Percentiles rank a stretch among this genome's conserved stretches.
These are phyloP conservation scores for Scophthalmus maximus DNA, from an alignment of 2,113 vertebrate genomes.

Conservation along the genomic window DNA sequence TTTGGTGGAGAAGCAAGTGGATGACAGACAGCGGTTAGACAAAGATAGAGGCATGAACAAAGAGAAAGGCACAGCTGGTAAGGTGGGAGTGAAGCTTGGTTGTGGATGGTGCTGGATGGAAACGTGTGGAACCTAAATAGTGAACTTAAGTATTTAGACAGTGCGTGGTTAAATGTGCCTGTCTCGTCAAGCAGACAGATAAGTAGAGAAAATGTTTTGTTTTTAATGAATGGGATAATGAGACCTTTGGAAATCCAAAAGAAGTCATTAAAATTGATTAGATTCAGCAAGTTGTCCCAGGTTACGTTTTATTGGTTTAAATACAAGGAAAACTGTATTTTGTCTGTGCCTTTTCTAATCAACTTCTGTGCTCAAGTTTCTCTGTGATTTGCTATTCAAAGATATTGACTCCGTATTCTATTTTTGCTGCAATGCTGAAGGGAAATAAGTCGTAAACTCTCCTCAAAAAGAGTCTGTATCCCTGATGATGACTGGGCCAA, in stretches of 20 bases:
- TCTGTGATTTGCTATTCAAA: conserved; percentile 27
- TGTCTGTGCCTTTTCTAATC: neutral
- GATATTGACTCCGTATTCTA: conserved; percentile 8
- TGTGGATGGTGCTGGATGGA: conserved; percentile 16
- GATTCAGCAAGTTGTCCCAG: conserved; percentile 10
- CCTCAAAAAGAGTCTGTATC: conserved; percentile 47
- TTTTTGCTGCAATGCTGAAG: conserved; percentile 29
- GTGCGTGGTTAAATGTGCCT: conserved; percentile 15
- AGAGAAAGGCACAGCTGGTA: conserved; percentile 35
- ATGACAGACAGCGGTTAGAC: conserved; percentile 29
- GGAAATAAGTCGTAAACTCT: conserved; percentile 51
- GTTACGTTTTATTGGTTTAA: conserved; percentile 20
- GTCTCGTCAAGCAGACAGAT: conserved; percentile 24
- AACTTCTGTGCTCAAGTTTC: conserved; percentile 14
- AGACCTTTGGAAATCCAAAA: conserved; percentile 20
- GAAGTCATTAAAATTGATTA: conserved; percentile 13
- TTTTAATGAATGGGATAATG: neutral
- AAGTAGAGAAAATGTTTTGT: neutral
- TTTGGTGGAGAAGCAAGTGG: conserved; percentile 6
- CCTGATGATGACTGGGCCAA: conserved; percentile 37
- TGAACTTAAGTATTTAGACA: conserved; percentile 32
- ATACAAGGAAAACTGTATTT: conserved; percentile 11
- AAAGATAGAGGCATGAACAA: conserved; percentile 26
- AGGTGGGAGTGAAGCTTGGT: conserved; percentile 24
- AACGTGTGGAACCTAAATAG: conserved; percentile 16